Base-by-base conservation (phyloP, 2,797 vertebrate species). In the Distichodus sexfasciatus region DNA sequence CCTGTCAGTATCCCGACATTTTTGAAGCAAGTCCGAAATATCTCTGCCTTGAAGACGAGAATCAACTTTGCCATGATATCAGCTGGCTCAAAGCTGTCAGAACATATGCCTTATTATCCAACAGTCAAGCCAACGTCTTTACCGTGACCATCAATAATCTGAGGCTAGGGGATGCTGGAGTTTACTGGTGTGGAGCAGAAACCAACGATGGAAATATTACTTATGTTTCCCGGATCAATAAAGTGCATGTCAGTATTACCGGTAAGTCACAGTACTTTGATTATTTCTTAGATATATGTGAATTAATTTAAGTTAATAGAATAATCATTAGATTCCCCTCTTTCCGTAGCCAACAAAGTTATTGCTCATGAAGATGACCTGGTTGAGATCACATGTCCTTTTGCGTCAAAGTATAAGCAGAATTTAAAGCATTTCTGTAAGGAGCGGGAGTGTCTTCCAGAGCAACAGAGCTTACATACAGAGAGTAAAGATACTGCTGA, bases 101-200 rank as follows among this genome's bases (percentile, higher is more conserved):
- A 38, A 62, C n/a, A 33, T 36, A 12, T 31, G 5, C 1, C 35
- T 36, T 38, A 24, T 55, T 43, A 24, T 31, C 48, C 41, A 38
- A 40, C 35, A 59, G 36, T 51, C 1, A 40, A 54, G 38, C 41
- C 11, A 43, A 47, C 53, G 40, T 65, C 21, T 55, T 72, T 29
- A 66, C 26, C 21, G 63, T 61, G 47, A 43, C 33, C 10, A 69
- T 69, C 68, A 54, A 23, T 17, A 28, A 35, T 24, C 38, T 70
- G 46, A 62, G 31, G 0, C 48, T 59, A 24, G 36, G 70, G 31
- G 70, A 72, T 60, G 63, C 63, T 44, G 70, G 70, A 51, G 46
- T 66, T 17, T 72, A 72, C 70, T 72, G 70, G 70, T 72, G 70
- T 66, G 63, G 54, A 62, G 41, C 21, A 28, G 40, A 73, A 35